Percentiles rank a stretch among this genome's conserved stretches.
Evolutionary conservation across 1,140 invertebrate genomes (phyloP).

Genomic region (Caenorhabditis latens): DNA sequence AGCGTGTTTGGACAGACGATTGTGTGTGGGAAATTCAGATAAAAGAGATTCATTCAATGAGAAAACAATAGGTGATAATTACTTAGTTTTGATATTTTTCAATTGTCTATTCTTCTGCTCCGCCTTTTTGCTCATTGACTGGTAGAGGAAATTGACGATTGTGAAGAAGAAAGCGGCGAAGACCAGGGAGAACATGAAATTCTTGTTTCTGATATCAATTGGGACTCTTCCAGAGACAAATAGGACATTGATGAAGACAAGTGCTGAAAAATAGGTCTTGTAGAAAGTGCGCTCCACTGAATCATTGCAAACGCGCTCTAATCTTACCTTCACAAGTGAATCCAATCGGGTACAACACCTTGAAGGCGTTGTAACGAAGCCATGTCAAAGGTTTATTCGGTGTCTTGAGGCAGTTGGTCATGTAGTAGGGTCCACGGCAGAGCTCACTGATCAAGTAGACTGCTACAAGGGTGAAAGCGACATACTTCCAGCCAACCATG

Average conservation of each 20-base stretch:
- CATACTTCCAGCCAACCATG: constrained; percentile 18
- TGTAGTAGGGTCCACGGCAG: constrained; percentile 30
- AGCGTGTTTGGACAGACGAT: no score
- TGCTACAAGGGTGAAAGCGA: not conserved
- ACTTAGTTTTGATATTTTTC: not conserved
- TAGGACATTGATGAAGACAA: constrained; percentile 25
- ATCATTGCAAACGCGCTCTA: not conserved
- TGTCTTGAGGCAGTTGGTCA: not conserved
- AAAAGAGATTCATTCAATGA: no score
- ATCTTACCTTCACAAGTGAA: constrained; percentile 32
- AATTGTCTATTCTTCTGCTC: not conserved
- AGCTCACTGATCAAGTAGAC: constrained; percentile 47
- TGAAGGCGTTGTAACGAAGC: constrained; percentile 36
- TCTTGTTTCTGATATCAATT: not conserved
- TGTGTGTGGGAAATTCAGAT: no score
- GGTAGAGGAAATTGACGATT: not conserved
- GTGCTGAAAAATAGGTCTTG: not conserved
- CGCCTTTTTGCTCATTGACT: constrained; percentile 19
- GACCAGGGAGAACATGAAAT: not conserved
- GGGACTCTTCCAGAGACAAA: not conserved
- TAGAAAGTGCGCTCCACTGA: not conserved
- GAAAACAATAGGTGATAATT: not conserved
- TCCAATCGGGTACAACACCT: constrained; percentile 11
- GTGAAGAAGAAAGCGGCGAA: constrained; percentile 7
- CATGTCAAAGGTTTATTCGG: not conserved